Conservation (phyloP, 1,140 invertebrate genomes). For the Drosophila nigrodunni region DNA sequence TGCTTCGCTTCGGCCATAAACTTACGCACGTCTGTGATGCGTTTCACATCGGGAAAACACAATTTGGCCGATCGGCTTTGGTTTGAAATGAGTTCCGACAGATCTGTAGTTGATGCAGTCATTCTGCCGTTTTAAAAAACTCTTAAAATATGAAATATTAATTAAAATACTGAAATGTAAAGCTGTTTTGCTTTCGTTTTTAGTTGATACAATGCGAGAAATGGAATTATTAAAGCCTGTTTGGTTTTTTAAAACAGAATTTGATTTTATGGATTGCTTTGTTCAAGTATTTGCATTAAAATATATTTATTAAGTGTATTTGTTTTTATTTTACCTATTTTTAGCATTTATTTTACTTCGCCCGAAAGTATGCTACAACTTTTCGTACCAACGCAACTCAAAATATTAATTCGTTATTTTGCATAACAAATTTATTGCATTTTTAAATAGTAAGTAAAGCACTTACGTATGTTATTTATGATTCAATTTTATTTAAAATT, state of each 20-base stretch:
- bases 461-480: not conserved
- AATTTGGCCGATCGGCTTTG: constrained; percentile 7
- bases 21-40: constrained; percentile 32
- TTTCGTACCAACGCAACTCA: not conserved
- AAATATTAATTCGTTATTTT: not conserved
- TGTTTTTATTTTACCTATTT: not conserved
- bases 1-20: constrained; percentile 35
- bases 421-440: no score
- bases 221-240: no score
- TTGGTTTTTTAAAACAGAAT: not conserved
- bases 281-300: not conserved
- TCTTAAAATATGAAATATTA: no score
- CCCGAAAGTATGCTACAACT: constrained; percentile 28
- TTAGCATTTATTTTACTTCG: not conserved
- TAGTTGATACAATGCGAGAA: no score
- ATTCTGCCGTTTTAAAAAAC: constrained; percentile 2
- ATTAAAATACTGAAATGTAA: no score
- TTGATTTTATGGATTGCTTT: not conserved
- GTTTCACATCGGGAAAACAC: constrained; percentile 31
- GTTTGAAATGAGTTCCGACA: constrained; percentile 23
- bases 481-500: not conserved
- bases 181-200: no score
- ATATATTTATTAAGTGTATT: not conserved
- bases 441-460: no score
- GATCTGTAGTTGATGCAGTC: not conserved